Conservation (phyloP, 2,113 vertebrate species). For the Daboia siamensis region DNA sequence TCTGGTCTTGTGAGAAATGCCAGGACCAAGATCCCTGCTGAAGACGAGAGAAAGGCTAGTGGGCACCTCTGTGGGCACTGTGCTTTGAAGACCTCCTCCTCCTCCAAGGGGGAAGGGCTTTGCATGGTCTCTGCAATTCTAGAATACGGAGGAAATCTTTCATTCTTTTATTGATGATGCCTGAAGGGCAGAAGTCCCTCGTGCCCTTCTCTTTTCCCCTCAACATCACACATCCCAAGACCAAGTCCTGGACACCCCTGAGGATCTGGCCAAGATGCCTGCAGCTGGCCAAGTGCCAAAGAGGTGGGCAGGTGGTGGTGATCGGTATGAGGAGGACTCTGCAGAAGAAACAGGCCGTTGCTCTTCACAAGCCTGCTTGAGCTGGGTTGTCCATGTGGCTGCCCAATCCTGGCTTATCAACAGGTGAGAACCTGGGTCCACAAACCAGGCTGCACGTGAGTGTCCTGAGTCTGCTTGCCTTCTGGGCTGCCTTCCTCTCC, state of each 20-base stretch:
- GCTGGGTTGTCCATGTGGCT: background rate
- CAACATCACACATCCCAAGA: background rate
- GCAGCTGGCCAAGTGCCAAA: background rate
- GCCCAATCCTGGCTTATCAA: background rate
- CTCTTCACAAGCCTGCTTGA: background rate
- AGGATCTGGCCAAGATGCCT: background rate
- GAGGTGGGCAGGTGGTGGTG: background rate
- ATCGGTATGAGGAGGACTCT: background rate
- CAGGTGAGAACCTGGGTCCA: background rate
- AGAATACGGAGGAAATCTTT: background rate
- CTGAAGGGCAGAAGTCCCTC: background rate
- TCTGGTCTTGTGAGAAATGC: background rate
- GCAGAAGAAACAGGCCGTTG: background rate
- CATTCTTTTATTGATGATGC: background rate
- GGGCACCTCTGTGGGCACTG: background rate
- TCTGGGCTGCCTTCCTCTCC: background rate
- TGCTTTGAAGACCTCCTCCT: no score
- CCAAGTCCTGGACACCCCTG: background rate
- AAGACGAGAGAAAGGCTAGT: background rate
- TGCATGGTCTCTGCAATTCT: background rate
- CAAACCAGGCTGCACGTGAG: rapidly evolving
- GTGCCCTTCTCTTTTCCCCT: background rate
- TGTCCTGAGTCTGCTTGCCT: background rate
- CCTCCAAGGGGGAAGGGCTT: background rate
- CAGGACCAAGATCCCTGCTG: background rate